Evolutionary conservation across 2,888 invertebrate genomes (phyloP), one percentile per base, ranked within the genome.

Genomic region (Clunio marinus): DNA sequence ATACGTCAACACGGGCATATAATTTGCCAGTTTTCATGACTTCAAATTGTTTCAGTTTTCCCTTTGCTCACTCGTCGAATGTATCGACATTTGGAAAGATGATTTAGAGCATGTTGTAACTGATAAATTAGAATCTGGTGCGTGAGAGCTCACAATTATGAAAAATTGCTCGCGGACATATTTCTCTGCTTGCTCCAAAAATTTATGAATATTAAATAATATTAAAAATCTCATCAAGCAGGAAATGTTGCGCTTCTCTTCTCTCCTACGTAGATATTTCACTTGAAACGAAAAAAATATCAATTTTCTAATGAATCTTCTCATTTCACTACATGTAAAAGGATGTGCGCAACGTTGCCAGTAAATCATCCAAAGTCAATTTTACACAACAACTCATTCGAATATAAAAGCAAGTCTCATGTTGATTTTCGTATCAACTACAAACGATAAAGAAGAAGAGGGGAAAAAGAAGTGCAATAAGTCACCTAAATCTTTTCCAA

Each of bases 1-100:
- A 51, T 51, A 22, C 51, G 51, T 51, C 51, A 51, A 51, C 51
- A 22, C 51, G 51, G 51, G 22, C 51, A 51, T 51, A 20, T 51
- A 51, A 51, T 51, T 51, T 51, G 51, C 51, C 17, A 51, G 51
- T 22, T 22, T 51, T 51, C 13, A 51, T 51, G 51, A 17, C 51
- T 3, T 15, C 41, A 51, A 51, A 17, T 13, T 7, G 51, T n/a
- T n/a, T n/a, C n/a, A n/a, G n/a, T n/a, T n/a, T n/a, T n/a, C 17
- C 3, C 17, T 17, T 17, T 22, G 4, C 22, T 51, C 51, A 8
- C 8, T 7, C 51, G 51, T 51, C 17, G 22, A 22, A n/a, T 5
- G 20, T 22, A 41, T 22, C 13, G 17, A 17, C 51, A 51, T 20
- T 51, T n/a, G 4, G 51, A 17, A 32, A 32, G 15, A 41, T 41